phyloP scores from a whole-genome alignment of 1,140 invertebrate genomes.

The Pseudomyrmex cubaensis region DNA sequence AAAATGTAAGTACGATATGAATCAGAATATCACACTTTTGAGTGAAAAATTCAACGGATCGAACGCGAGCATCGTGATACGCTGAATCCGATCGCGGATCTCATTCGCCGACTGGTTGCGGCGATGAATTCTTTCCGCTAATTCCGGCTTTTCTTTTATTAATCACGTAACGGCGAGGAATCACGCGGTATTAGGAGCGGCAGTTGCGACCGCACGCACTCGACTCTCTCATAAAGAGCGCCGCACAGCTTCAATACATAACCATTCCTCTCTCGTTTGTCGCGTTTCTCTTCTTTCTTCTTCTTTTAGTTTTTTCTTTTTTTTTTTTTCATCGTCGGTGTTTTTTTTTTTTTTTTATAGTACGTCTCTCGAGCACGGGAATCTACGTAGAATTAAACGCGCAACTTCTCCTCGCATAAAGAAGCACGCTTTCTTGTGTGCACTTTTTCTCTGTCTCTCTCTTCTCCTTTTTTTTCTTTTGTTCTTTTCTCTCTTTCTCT shows the following conservation, averaged over 20 bases:
- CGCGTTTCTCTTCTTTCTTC: neutral
- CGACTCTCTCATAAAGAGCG: constrained; percentile 21
- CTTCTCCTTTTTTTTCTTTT: neutral
- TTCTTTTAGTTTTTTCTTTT: neutral
- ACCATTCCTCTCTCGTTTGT: neutral
- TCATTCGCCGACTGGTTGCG: neutral
- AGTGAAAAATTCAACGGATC: neutral
- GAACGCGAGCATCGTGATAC: constrained; percentile 48
- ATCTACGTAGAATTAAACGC: constrained; percentile 52
- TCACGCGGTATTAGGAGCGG: constrained; percentile 48
- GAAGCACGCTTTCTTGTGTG: constrained; percentile 30
- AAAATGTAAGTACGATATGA: neutral
- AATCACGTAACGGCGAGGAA: constrained; percentile 54
- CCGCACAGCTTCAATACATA: neutral
- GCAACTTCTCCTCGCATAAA: constrained; percentile 60
- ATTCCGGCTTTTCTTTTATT: constrained; percentile 46
- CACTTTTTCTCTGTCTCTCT: neutral
- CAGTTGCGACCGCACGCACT: constrained; percentile 52
- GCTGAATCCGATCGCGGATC: constrained; percentile 38
- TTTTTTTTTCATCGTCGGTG: neutral
- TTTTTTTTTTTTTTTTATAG: constrained; percentile 61
- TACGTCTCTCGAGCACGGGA: constrained; percentile 41
- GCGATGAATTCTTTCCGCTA: constrained; percentile 19
- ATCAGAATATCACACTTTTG: constrained; percentile 9
- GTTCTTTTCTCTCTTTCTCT: neutral